Evolutionary conservation across 1,140 invertebrate species (phyloP).

Genomic region (Trachymyrmex cornetzi): DNA sequence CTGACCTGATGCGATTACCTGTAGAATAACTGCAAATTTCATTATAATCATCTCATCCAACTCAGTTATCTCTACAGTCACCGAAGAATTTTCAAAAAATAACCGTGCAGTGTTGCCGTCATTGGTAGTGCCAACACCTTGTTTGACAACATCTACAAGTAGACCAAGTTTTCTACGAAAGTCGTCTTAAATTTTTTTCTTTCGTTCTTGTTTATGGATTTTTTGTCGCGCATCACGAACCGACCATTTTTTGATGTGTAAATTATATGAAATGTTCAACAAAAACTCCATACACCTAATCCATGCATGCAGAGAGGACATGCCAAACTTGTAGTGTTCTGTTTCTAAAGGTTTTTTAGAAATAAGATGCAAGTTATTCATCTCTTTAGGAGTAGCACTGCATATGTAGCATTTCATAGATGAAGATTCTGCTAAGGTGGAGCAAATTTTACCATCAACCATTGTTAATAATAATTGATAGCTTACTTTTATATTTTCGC

Average conservation of each 20-base stretch:
- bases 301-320: not conserved
- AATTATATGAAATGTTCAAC: not conserved
- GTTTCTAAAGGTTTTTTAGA: not conserved
- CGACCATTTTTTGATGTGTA: not conserved
- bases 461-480: not conserved
- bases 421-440: not conserved
- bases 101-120: constrained; percentile 15
- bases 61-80: not conserved
- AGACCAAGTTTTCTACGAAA: not conserved
- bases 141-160: constrained; percentile 13
- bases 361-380: not conserved
- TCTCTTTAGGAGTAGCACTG: not conserved
- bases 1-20: not conserved
- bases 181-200: not conserved
- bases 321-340: not conserved
- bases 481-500: too few species aligned
- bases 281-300: constrained; percentile 13
- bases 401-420: not conserved
- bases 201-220: constrained; percentile 9
- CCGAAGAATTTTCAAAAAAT: constrained; percentile 20
- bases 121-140: constrained; percentile 2
- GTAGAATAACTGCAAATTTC: not conserved
- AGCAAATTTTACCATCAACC: not conserved
- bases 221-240: not conserved
- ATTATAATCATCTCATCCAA: not conserved